Conservation (phyloP, 2,113 vertebrate species). For the Tetrax tetrax region DNA sequence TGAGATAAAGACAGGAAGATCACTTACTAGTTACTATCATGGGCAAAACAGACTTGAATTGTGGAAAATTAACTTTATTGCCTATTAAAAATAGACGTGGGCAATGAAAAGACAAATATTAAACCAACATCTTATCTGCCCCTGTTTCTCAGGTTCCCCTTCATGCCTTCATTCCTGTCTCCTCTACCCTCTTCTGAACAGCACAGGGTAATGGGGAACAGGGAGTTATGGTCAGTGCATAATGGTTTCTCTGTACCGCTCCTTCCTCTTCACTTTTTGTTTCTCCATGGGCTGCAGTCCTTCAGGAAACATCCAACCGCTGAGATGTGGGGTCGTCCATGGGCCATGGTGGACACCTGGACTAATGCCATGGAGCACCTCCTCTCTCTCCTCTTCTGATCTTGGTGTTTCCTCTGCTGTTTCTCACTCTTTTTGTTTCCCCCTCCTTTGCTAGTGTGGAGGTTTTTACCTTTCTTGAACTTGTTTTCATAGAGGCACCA, state of each 20-base stretch:
- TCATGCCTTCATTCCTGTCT: not conserved
- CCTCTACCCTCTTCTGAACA: fast-evolving
- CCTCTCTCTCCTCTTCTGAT: not conserved
- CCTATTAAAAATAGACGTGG: not conserved
- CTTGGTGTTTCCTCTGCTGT: not conserved
- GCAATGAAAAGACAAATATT: not conserved
- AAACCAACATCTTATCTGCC: not conserved
- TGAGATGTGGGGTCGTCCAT: not conserved
- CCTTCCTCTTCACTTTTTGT: not conserved
- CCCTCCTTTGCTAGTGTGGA: not conserved
- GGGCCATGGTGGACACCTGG: not conserved
- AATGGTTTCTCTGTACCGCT: not conserved
- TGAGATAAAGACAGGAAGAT: not conserved
- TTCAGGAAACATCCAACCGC: not conserved
- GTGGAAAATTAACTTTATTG: not conserved
- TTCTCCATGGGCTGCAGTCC: not conserved
- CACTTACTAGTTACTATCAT: not conserved
- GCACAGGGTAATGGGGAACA: not conserved
- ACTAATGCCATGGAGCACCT: not conserved
- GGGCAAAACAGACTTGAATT: not conserved
- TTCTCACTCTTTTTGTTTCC: not conserved
- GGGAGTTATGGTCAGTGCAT: fast-evolving
- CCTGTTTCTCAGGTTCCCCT: not conserved
- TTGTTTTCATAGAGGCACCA: not conserved
- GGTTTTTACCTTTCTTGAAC: not conserved